phyloP scores from a whole-genome alignment of 2,888 invertebrate genomes.

The Chirona hameri region DNA sequence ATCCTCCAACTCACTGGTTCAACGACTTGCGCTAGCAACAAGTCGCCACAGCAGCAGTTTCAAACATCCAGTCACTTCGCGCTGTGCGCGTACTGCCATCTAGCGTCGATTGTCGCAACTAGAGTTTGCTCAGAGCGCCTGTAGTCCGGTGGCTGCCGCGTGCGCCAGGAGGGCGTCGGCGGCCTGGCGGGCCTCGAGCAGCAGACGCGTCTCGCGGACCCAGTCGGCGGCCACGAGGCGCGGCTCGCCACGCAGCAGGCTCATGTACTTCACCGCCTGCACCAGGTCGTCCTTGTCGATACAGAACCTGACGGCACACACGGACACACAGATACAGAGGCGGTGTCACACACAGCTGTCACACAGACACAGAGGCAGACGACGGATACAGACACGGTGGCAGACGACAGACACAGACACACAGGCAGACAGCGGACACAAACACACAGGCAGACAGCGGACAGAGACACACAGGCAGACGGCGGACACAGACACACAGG shows the following conservation, averaged over 20 bases:
- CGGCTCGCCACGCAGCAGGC: slow-evolving; percentile 82
- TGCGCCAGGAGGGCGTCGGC: slow-evolving; percentile 85
- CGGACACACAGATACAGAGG: background rate
- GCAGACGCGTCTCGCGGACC: slow-evolving; percentile 75
- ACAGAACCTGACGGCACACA: slow-evolving; percentile 62
- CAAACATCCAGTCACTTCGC: background rate
- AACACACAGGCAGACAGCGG: no score
- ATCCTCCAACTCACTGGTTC: background rate
- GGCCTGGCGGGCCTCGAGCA: slow-evolving; percentile 85
- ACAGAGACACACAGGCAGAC: no score
- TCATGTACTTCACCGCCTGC: slow-evolving; percentile 79
- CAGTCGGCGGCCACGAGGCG: slow-evolving; percentile 77
- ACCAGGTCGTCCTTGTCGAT: slow-evolving; percentile 82
- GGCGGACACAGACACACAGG: no score
- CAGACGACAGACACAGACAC: no score
- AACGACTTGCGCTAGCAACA: background rate
- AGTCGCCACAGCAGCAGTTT: background rate
- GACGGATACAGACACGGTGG: no score
- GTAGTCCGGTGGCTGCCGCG: slow-evolving; percentile 70
- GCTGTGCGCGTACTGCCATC: background rate
- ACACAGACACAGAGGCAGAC: no score
- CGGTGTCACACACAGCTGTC: no score
- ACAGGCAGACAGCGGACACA: no score
- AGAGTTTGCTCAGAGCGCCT: slow-evolving; percentile 36
- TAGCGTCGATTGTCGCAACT: background rate